These are phyloP conservation scores for Agelastica alni DNA, from an alignment of 2,888 invertebrate genomes.

Conservation along the genomic window DNA sequence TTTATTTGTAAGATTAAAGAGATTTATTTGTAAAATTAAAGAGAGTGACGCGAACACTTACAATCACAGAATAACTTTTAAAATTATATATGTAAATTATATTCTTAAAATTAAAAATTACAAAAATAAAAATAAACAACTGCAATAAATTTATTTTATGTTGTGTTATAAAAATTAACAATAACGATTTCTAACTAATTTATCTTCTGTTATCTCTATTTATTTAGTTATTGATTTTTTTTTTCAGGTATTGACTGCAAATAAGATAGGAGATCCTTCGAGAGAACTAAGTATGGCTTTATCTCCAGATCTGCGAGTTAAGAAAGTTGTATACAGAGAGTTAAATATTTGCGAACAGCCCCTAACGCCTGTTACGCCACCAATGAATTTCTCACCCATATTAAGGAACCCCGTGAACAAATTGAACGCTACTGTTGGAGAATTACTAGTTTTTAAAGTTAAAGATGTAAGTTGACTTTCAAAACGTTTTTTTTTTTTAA, in stretches of 20 bases:
- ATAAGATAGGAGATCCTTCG: constrained; percentile 65
- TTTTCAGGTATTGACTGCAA: constrained; percentile 59
- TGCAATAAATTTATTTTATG: too few relatives aligned
- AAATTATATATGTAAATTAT: too few relatives aligned
- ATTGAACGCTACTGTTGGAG: constrained; percentile 80
- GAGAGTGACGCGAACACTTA: too few relatives aligned
- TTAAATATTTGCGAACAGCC: constrained; percentile 69
- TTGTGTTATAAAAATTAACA: too few relatives aligned
- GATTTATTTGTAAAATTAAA: too few relatives aligned
- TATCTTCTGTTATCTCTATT: too few relatives aligned
- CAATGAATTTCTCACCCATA: constrained; percentile 72
- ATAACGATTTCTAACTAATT: too few relatives aligned
- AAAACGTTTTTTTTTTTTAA: not conserved
- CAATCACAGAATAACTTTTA: too few relatives aligned
- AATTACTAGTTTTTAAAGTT: constrained; percentile 78
- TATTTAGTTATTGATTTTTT: too few relatives aligned
- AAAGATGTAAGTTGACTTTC: constrained; percentile 67
- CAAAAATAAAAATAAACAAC: too few relatives aligned
- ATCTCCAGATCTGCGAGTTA: constrained; percentile 68
- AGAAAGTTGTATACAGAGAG: constrained; percentile 68
- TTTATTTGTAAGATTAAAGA: too few relatives aligned
- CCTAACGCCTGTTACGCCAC: constrained; percentile 49
- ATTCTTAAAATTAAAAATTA: too few relatives aligned
- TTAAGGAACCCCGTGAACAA: constrained; percentile 84
- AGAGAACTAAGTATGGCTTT: constrained; percentile 64